Conservation (phyloP, 2,113 vertebrate species). For the Indri indri region DNA sequence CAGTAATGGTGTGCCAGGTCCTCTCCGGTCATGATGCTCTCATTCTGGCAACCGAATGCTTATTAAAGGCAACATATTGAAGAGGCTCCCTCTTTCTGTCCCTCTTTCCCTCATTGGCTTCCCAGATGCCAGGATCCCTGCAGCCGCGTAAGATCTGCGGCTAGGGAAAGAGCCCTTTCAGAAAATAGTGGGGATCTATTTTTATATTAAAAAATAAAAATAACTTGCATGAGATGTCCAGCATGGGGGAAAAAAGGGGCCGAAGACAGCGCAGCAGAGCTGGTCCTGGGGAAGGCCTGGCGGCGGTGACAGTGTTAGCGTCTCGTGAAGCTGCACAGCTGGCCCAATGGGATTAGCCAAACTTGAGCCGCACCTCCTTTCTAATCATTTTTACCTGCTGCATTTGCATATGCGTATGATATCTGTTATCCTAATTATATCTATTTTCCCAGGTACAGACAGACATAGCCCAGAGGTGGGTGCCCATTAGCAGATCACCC, state of each 20-base stretch:
- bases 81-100: not conserved
- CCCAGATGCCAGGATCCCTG: not conserved
- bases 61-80: not conserved
- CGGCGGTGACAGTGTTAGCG: not conserved
- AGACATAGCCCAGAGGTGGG: constrained; percentile 79
- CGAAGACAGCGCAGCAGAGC: not conserved
- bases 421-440: constrained; percentile 88
- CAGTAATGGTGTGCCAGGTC: not conserved
- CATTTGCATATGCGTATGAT: constrained; percentile 83
- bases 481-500: constrained; percentile 82
- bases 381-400: constrained; percentile 79
- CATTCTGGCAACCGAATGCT: not conserved
- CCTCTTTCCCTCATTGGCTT: not conserved
- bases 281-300: not conserved
- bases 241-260: not conserved
- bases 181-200: not conserved
- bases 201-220: not conserved
- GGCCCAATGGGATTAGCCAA: constrained; percentile 69
- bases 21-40: not conserved
- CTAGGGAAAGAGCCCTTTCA: constrained; percentile 16
- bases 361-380: constrained; percentile 57
- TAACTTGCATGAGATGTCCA: not conserved
- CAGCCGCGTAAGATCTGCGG: not conserved
- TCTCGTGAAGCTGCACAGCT: constrained; percentile 5
- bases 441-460: constrained; percentile 87